Conservation (phyloP, 1,140 invertebrate genomes). For the Drosophila subobscura region DNA sequence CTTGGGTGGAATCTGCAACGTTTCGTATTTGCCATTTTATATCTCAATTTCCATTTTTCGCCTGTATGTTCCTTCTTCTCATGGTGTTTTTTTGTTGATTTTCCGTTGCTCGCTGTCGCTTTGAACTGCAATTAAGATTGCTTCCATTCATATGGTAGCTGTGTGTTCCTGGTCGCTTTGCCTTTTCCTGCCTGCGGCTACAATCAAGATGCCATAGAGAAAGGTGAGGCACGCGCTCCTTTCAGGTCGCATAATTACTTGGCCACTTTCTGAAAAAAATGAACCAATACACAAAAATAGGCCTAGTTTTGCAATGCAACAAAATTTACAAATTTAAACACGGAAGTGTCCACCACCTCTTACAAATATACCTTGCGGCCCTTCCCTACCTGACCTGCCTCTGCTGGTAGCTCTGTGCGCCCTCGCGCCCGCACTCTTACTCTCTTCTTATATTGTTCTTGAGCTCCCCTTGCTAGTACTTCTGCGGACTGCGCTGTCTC, state of each 20-base stretch:
- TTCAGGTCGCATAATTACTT: no score
- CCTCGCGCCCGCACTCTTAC: slow-evolving; percentile 6
- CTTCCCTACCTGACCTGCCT: slow-evolving; percentile 5
- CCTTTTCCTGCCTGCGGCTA: no score
- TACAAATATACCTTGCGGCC: no score
- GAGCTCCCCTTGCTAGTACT: neutral
- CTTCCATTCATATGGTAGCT: slow-evolving; percentile 38
- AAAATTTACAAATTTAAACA: no score
- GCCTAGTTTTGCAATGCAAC: no score
- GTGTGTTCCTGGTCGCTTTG: neutral
- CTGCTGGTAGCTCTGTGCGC: neutral
- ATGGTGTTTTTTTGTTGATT: slow-evolving; percentile 8
- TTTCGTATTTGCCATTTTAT: slow-evolving; percentile 28
- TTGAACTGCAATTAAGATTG: slow-evolving; percentile 79
- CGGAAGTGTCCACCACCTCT: no score
- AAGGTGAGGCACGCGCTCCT: no score
- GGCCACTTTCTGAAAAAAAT: no score
- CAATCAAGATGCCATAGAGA: no score
- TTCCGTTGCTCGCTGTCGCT: slow-evolving; percentile 44
- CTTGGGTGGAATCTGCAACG: neutral
- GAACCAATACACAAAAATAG: no score
- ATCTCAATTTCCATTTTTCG: slow-evolving; percentile 50
- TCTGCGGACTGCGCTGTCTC: slow-evolving; percentile 3
- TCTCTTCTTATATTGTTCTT: slow-evolving; percentile 1
- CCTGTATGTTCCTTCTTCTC: slow-evolving; percentile 17